Conservation (phyloP, 2,797 vertebrate genomes). For the Lagocephalus sceleratus region DNA sequence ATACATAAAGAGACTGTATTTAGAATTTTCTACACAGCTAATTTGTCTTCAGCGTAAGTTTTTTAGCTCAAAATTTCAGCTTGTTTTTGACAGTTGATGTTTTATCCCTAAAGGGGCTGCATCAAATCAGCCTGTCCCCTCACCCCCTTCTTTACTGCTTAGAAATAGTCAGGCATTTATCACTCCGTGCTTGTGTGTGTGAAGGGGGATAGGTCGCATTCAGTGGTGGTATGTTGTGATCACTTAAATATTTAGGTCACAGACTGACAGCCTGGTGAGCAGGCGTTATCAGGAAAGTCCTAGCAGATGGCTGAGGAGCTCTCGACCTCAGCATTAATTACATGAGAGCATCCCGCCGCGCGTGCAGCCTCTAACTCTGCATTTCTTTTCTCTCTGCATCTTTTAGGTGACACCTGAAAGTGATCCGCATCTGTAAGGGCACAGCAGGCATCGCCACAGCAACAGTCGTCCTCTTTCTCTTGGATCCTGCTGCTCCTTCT, state of each 20-base stretch:
- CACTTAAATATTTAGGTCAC: conserved; percentile 47
- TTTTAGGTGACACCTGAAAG: conserved; percentile 64
- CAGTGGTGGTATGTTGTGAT: not conserved
- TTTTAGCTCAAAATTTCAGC: too few relatives aligned
- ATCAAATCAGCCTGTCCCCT: too few relatives aligned
- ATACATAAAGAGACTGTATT: too few relatives aligned
- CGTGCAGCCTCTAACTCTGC: conserved; percentile 36
- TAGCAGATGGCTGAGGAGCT: conserved; percentile 70
- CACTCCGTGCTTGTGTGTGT: not conserved
- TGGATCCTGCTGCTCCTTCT: conserved; percentile 28
- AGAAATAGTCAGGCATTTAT: too few relatives aligned
- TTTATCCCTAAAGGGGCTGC: too few relatives aligned
- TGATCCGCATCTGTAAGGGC: conserved; percentile 26
- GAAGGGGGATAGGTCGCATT: conserved; percentile 28
- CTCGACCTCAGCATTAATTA: conserved; percentile 66
- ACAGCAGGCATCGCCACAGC: conserved; percentile 28
- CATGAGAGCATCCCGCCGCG: conserved; percentile 62
- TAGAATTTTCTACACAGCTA: too few relatives aligned
- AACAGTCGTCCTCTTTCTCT: conserved; percentile 20
- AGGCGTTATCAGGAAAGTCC: conserved; percentile 54
- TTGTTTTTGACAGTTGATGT: too few relatives aligned
- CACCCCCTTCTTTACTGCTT: too few relatives aligned
- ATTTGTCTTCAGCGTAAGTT: too few relatives aligned
- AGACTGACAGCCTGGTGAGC: conserved; percentile 44
- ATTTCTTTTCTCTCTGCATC: conserved; percentile 11